phyloP scores from a whole-genome alignment of 2,888 invertebrate species.

The Himalopsyche japonica region DNA sequence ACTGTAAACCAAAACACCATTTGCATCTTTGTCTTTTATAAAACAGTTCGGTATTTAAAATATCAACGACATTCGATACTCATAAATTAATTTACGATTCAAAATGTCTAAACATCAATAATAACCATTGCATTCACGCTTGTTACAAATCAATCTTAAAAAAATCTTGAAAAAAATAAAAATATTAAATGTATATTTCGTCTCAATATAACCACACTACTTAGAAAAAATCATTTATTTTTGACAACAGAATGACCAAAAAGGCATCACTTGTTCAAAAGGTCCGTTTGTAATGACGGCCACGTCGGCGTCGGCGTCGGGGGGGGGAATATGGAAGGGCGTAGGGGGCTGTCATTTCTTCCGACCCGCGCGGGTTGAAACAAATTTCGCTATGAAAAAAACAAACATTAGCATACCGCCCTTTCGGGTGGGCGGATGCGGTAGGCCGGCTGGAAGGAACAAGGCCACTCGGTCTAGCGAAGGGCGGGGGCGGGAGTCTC shows the following conservation, averaged over 20 bases:
- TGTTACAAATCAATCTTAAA: no score
- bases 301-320: neutral
- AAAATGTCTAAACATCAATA: no score
- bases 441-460: neutral
- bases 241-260: neutral
- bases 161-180: no score
- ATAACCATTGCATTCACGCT: no score
- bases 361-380: neutral
- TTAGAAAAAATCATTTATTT: no score
- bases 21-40: no score
- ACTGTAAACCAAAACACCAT: no score
- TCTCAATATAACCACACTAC: no score
- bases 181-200: no score
- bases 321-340: neutral
- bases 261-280: neutral
- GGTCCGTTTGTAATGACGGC: neutral
- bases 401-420: conserved; percentile 29
- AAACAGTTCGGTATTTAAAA: no score
- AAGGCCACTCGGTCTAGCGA: neutral
- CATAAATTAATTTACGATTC: no score
- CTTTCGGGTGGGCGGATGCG: conserved; percentile 16
- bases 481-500: conserved; percentile 12
- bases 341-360: conserved; percentile 4
- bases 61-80: no score
- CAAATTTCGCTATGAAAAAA: conserved; percentile 13